Evolutionary conservation across 2,797 vertebrate genomes (phyloP), one percentile per base, ranked within the genome.

Genomic region (Oryzias sinensis): DNA sequence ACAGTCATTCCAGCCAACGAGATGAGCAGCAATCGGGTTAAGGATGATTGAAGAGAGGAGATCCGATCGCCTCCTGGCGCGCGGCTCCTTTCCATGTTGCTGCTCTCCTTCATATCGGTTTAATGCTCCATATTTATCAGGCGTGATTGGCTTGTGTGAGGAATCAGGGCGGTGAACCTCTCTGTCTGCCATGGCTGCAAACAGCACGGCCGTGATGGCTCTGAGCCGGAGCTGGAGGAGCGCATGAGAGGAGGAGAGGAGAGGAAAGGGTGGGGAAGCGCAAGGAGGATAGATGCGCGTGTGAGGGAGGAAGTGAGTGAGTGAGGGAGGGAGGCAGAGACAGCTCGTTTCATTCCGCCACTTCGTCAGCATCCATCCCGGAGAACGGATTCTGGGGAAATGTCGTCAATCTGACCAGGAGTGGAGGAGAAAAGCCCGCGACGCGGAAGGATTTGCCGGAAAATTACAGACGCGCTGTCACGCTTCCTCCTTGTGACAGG

Each of bases 191-290:
- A 79, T 51, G 82, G 81, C 82, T 84, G 79, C 65, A 81, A 87
- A 83, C 80, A 83, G 79, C 82, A 84, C 79, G 79, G 79, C 83
- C 64, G 83, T 88, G 87, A 90, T 87, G 90, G 85, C 87, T 70
- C 86, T 85, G 89, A 85, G 78, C 73, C 59, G 74, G 61, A 65
- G 64, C 66, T 53, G 43, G 74, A 80, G 67, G 67, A 62, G 81
- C 76, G 63, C 63, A 70, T 73, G 42, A 37, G 40, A 50, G 43
- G 68, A 75, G 72, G 64, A 72, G 58, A 66, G 80, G 78, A 76
- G 81, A 80, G 43, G 72, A 82, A 81, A 83, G 76, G 81, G 76
- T 80, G 76, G 82, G 77, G 74, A 83, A 77, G 72, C 77, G 79
- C 80, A 78, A 54, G 65, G 65, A 61, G 80, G 69, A 69, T 81